Conservation (phyloP, 2,888 invertebrate genomes). For the Netelia inedita region DNA sequence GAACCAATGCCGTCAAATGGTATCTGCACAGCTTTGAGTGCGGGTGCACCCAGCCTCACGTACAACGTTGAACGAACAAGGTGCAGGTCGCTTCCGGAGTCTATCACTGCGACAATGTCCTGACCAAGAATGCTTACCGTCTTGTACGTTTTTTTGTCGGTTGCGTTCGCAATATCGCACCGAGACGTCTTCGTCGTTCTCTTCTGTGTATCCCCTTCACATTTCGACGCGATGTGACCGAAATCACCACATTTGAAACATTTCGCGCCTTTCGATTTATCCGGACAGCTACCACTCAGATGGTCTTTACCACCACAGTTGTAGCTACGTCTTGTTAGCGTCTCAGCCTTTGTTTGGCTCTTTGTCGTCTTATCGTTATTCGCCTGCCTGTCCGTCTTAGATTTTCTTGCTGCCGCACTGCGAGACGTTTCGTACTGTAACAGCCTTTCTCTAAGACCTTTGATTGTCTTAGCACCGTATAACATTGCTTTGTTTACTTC, state of each 20-base stretch:
- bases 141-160: constrained; percentile 54
- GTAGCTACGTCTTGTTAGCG: constrained; percentile 27
- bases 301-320: constrained; percentile 48
- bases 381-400: background rate
- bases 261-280: constrained; percentile 47
- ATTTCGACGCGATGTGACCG: constrained; percentile 55
- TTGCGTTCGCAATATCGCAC: constrained; percentile 15
- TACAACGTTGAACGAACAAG: constrained; percentile 36
- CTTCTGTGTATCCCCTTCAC: constrained; percentile 11
- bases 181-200: background rate
- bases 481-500: constrained; percentile 50
- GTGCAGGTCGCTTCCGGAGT: constrained; percentile 56
- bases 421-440: background rate
- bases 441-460: constrained; percentile 43
- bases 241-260: constrained; percentile 54
- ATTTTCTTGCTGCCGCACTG: background rate
- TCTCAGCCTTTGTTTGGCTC: background rate
- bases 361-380: constrained; percentile 11
- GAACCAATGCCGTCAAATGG: constrained; percentile 49
- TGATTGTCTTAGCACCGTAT: constrained; percentile 54
- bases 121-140: constrained; percentile 30
- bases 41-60: constrained; percentile 46
- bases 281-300: constrained; percentile 41
- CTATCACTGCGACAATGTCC: constrained; percentile 41
- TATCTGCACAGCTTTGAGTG: background rate